Evolutionary conservation across 2,113 vertebrate species (phyloP).

Genomic region (Eleginops maclovinus): DNA sequence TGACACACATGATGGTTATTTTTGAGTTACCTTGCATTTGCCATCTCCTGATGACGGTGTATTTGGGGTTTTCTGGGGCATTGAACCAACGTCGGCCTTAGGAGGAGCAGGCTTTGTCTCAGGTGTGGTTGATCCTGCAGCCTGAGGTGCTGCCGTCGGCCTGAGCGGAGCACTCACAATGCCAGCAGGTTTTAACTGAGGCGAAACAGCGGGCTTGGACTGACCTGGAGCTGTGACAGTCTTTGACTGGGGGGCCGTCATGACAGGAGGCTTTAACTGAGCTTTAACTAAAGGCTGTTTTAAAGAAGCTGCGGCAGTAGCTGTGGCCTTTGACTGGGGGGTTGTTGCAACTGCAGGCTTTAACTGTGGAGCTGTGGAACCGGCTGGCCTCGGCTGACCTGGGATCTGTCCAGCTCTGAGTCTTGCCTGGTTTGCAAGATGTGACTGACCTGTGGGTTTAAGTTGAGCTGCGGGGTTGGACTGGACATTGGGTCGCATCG

Average conservation of each 20-base stretch:
- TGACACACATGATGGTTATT: neutral
- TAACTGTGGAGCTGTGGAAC: neutral
- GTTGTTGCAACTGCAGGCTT: neutral
- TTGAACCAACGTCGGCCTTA: conserved; percentile 9
- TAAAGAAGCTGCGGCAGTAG: no score
- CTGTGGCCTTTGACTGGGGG: conserved; percentile 35
- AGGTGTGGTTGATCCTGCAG: conserved; percentile 19
- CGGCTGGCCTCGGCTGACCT: conserved; percentile 38
- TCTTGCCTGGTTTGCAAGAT: conserved; percentile 47
- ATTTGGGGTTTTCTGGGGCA: conserved; percentile 28
- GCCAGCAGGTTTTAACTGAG: conserved; percentile 24
- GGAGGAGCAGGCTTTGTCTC: conserved; percentile 30
- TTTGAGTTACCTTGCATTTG: conserved; percentile 70
- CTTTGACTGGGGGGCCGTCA: conserved; percentile 19
- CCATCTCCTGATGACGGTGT: conserved; percentile 5
- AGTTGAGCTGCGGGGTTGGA: conserved; percentile 18
- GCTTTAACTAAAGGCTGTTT: conserved; percentile 5
- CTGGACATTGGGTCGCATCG: conserved; percentile 8
- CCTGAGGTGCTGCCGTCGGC: conserved; percentile 8
- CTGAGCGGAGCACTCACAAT: conserved; percentile 26
- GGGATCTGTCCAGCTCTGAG: conserved; percentile 53
- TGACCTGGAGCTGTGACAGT: conserved; percentile 20
- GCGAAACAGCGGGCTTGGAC: conserved; percentile 25
- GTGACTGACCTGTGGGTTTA: conserved; percentile 33
- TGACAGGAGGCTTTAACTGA: conserved; percentile 29